These are phyloP conservation scores for Pangasius mekongensis DNA, from an alignment of 2,797 vertebrate species.

Conservation along the genomic window DNA sequence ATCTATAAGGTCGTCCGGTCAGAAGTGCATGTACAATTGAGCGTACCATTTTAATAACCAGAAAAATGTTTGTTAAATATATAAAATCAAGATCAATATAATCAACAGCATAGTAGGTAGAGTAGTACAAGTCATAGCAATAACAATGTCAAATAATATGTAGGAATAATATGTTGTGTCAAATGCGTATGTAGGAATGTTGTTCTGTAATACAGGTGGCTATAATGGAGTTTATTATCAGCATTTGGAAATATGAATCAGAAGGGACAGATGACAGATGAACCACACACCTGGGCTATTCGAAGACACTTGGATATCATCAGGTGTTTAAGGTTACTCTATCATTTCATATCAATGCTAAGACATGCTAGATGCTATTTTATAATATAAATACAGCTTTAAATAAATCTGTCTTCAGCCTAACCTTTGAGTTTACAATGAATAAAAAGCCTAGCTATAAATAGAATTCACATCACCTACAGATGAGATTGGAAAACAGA, in stretches of 20 bases:
- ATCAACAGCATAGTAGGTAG: background rate
- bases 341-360: background rate
- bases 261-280: background rate
- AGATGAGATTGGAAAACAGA: background rate
- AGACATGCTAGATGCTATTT: background rate
- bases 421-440: background rate
- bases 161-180: no score
- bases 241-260: background rate
- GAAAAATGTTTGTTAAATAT: background rate
- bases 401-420: background rate
- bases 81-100: background rate
- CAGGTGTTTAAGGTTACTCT: background rate
- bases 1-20: background rate
- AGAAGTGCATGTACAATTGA: background rate
- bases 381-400: background rate
- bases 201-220: background rate
- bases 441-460: background rate
- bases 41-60: background rate
- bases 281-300: background rate
- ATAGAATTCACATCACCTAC: background rate
- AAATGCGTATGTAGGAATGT: background rate
- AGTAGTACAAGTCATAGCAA: background rate
- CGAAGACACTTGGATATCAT: background rate
- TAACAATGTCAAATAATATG: background rate
- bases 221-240: background rate